Conservation (phyloP, 53 echinoderm and acorn worm genomes). For the Actinopyga echinites region DNA sequence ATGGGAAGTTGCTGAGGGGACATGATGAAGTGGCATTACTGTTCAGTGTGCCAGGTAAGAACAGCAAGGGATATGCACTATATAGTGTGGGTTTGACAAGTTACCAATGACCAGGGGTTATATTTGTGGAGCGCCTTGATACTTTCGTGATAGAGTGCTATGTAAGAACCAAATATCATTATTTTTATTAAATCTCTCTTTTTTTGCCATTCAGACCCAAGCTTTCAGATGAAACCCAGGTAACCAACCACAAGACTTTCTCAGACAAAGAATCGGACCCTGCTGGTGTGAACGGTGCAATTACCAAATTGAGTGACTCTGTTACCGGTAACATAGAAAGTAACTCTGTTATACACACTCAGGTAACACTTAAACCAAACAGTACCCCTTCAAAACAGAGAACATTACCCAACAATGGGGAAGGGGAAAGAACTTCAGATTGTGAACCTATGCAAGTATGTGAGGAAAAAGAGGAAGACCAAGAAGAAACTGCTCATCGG, state of each 20-base stretch:
- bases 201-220: not conserved
- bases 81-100: too few species aligned
- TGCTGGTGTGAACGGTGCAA: slow-evolving; percentile 33
- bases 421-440: slow-evolving; percentile 6
- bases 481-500: not conserved
- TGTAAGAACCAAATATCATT: too few species aligned
- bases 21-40: too few species aligned
- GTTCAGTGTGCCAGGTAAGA: too few species aligned
- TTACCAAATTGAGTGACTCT: slow-evolving; percentile 42
- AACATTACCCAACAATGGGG: slow-evolving; percentile 28
- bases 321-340: slow-evolving; percentile 15
- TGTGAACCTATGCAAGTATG: slow-evolving; percentile 2
- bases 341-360: slow-evolving; percentile 28
- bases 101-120: too few species aligned
- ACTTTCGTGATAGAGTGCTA: too few species aligned
- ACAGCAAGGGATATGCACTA: too few species aligned
- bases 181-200: too few species aligned
- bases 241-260: slow-evolving; percentile 39
- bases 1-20: too few species aligned
- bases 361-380: slow-evolving; percentile 32
- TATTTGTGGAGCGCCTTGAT: too few species aligned
- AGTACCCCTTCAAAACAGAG: slow-evolving; percentile 12
- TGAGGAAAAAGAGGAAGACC: not conserved
- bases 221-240: slow-evolving; percentile 36
- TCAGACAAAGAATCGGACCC: slow-evolving; percentile 9